A percentile compares a stretch with the other conserved stretches of the same genome.
These are phyloP conservation scores for Ramphastos sulfuratus DNA, from an alignment of 2,113 vertebrate species.

Conservation along the genomic window DNA sequence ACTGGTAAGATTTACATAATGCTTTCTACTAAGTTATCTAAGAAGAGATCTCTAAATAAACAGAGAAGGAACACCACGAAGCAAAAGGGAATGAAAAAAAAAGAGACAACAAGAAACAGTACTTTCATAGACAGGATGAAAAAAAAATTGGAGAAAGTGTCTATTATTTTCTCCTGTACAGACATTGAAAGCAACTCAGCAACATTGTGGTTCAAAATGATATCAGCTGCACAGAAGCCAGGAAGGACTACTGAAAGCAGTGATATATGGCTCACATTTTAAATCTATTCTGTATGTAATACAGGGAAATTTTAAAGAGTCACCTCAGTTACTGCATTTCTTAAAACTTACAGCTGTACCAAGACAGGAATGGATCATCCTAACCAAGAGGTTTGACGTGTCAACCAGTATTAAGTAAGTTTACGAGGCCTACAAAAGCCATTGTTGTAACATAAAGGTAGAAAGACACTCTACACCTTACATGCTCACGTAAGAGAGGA, in stretches of 20 bases:
- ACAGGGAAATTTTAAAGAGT: not conserved
- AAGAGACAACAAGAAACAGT: slow-evolving; percentile 43
- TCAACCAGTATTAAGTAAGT: not conserved
- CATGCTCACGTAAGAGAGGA: not conserved
- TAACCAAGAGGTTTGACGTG: not conserved
- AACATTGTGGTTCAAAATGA: not conserved
- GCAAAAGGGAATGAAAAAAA: slow-evolving; percentile 13
- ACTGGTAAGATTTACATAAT: slow-evolving; percentile 10
- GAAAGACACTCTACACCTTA: not conserved
- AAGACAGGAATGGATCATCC: not conserved
- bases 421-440: not conserved
- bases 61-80: slow-evolving; percentile 27
- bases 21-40: slow-evolving; percentile 33
- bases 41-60: slow-evolving; percentile 59
- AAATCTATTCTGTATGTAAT: not conserved
- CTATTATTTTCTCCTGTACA: not conserved
- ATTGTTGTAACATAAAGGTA: not conserved
- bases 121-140: slow-evolving; percentile 30
- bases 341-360: not conserved
- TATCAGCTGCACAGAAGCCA: not conserved
- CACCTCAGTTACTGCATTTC: not conserved
- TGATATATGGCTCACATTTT: not conserved
- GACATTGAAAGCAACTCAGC: slow-evolving; percentile 25
- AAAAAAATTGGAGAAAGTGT: not conserved
- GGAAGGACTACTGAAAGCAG: not conserved